Base-by-base conservation (phyloP, 2,113 vertebrate genomes). In the Catharus minimus region DNA sequence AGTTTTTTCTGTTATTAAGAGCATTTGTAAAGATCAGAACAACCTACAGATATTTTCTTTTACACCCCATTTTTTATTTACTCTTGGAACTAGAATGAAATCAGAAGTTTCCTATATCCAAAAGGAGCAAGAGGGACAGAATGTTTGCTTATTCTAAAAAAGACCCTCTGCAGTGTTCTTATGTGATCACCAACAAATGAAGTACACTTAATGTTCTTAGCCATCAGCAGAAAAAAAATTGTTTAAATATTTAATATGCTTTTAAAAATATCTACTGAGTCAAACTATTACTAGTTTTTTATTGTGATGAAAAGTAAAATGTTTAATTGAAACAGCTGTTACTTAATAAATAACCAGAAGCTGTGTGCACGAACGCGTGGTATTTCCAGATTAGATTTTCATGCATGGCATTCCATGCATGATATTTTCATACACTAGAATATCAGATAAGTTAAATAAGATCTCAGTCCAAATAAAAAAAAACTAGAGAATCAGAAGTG, bases 241-340 rank as follows among this genome's bases (percentile, higher is more conserved):
- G 23, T 62, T 94, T 73, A 75, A 91, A 90, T 88, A 83, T 86
- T 93, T 78, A 88, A 75, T 33, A 84, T 23, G 41, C 69, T 88
- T 69, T 67, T 33, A 4, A 76, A 85, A 85, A 81, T 20, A 7
- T 78, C 72, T 85, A 46, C 67, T 22, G 52, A 83, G 36, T 80
- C 73, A 56, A 92, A 67, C 44, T 52, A 57, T 60, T 61, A 58
- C 18, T 15, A 26, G 2, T 26, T 55, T 80, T 74, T 64, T 52
- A 75, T 53, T 83, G 36, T 44, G 49, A 62, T 26, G 30, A 33
- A 44, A 94, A 93, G 49, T 69, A 71, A 89, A 88, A 89, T 47
- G 52, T 81, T 88, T 88, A 90, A 95, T 71, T 93, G 81, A 90
- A 88, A 58, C 44, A 88, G 53, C 57, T 83, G 73, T 39, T 94